Conservation (phyloP, 2,113 vertebrate genomes). For the Poeciliopsis turrubarensis region DNA sequence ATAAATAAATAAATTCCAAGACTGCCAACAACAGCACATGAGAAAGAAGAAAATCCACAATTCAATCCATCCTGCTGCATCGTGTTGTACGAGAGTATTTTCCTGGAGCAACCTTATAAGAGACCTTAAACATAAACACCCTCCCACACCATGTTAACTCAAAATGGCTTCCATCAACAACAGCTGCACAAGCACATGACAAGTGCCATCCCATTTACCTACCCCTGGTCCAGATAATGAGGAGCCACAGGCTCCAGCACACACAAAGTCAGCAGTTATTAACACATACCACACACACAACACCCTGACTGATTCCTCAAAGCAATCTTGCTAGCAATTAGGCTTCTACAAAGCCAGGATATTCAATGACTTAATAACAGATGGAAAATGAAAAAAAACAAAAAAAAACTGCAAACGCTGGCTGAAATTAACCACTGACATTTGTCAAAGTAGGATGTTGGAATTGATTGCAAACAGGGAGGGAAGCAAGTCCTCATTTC, state of each 20-base stretch:
- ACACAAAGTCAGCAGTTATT: constrained; percentile 15
- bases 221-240: constrained; percentile 67
- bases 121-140: constrained; percentile 28
- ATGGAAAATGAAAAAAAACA: constrained; percentile 32
- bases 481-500: constrained; percentile 5
- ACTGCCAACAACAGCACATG: neutral
- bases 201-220: constrained; percentile 67
- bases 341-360: constrained; percentile 37
- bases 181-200: constrained; percentile 58
- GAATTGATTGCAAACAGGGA: constrained; percentile 39
- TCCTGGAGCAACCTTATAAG: constrained; percentile 1
- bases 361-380: constrained; percentile 28
- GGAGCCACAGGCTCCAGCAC: constrained; percentile 42
- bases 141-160: constrained; percentile 40
- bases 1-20: too few relatives aligned
- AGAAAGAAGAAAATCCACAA: neutral
- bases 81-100: neutral
- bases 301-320: constrained; percentile 7
- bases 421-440: constrained; percentile 41
- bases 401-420: constrained; percentile 9
- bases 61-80: constrained; percentile 3
- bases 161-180: constrained; percentile 51
- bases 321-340: constrained; percentile 34
- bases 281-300: neutral
- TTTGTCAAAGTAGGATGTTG: constrained; percentile 34